Conservation (phyloP, 2,797 vertebrate genomes). For the Tiaroga cobitis region DNA sequence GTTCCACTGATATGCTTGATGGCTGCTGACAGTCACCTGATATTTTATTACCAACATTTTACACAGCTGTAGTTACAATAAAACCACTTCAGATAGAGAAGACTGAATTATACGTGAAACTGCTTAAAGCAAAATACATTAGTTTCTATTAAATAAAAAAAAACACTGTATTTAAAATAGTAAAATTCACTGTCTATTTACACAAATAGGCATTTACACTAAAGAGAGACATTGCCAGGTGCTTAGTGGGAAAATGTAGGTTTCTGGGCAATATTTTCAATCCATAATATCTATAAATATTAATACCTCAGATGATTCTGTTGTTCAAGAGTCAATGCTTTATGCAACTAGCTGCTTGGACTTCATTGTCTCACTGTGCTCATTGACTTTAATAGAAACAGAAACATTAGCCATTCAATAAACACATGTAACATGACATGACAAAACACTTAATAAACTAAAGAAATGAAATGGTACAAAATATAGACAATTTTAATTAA, state of each 20-base stretch:
- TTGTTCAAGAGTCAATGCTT: neutral
- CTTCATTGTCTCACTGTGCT: neutral
- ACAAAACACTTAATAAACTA: neutral
- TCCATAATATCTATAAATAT: neutral
- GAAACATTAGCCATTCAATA: neutral
- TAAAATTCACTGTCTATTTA: neutral
- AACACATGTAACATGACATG: neutral
- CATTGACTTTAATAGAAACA: neutral
- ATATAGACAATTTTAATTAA: neutral
- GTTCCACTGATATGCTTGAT: neutral
- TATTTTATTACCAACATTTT: slow-evolving; percentile 3
- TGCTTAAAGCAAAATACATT: neutral
- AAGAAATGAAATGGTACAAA: neutral
- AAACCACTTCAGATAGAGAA: neutral
- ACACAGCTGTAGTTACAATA: neutral
- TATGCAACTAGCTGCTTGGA: neutral
- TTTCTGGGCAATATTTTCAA: neutral
- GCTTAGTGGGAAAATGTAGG: neutral
- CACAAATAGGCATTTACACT: neutral
- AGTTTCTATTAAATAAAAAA: neutral
- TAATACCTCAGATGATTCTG: neutral
- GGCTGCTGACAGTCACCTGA: slow-evolving; percentile 7
- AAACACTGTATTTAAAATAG: too few relatives aligned
- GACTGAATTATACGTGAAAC: neutral
- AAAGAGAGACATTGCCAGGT: neutral